phyloP scores from a whole-genome alignment of 2,888 invertebrate species.

The Eurois occulta region DNA sequence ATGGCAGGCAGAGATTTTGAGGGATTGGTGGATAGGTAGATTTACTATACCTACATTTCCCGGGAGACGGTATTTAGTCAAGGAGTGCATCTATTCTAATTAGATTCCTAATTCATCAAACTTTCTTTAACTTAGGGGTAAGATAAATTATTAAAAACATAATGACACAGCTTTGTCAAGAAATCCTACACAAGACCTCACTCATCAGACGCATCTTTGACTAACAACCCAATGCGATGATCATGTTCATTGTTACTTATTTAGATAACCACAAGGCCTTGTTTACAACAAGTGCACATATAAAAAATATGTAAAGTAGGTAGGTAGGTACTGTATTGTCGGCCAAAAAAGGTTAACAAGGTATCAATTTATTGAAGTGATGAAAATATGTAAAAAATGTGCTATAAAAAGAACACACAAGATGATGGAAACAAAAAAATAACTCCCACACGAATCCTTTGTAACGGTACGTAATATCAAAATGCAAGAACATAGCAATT shows the following conservation, averaged over 20 bases:
- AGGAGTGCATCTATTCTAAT: too few relatives aligned
- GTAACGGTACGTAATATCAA: conserved; percentile 6
- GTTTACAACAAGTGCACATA: conserved; percentile 31
- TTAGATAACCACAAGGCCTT: not conserved
- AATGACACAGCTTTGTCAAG: too few relatives aligned
- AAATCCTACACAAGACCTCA: too few relatives aligned
- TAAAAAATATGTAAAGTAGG: conserved; percentile 46
- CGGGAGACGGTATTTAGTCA: too few relatives aligned
- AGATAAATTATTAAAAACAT: too few relatives aligned
- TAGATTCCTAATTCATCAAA: too few relatives aligned
- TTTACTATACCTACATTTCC: too few relatives aligned
- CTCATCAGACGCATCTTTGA: too few relatives aligned
- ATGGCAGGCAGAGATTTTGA: not conserved
- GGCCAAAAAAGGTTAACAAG: conserved; percentile 59
- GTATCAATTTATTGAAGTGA: conserved; percentile 56
- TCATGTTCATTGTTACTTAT: not conserved
- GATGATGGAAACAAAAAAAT: conserved; percentile 32
- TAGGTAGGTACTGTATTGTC: conserved; percentile 15
- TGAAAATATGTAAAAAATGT: conserved; percentile 52
- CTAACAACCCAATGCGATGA: too few relatives aligned
- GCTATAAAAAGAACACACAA: conserved; percentile 28
- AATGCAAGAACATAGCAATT: conserved; percentile 15
- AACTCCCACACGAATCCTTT: conserved; percentile 1
- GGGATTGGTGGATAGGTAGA: not conserved
- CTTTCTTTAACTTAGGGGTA: too few relatives aligned